These are phyloP conservation scores for Eupithecia subumbrata DNA, from an alignment of 2,888 invertebrate genomes.

Conservation along the genomic window DNA sequence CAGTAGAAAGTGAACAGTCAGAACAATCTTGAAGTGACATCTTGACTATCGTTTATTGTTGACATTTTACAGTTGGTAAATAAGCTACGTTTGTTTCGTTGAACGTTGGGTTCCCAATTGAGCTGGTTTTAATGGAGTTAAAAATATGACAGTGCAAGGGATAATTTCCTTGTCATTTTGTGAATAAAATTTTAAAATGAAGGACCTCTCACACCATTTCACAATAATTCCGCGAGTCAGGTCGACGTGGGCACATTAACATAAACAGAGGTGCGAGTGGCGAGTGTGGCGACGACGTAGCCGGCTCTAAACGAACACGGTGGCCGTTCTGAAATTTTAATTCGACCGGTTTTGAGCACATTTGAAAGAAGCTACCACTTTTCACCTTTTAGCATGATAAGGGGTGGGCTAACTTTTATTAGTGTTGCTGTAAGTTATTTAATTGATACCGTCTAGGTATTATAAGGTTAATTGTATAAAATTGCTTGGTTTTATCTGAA, in stretches of 20 bases:
- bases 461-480: neutral
- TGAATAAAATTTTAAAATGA: neutral
- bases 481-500: conserved; percentile 4
- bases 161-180: neutral
- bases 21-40: neutral
- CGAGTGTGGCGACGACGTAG: too few species aligned
- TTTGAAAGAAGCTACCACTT: conserved; percentile 17
- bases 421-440: conserved; percentile 1
- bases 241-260: neutral
- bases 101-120: neutral
- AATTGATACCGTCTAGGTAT: neutral
- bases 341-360: conserved; percentile 35
- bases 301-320: conserved; percentile 31
- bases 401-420: conserved; percentile 10
- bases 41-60: neutral
- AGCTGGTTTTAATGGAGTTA: neutral
- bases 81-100: neutral
- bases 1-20: neutral
- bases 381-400: conserved; percentile 17
- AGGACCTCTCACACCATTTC: neutral
- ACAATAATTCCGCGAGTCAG: conserved; percentile 1
- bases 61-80: neutral
- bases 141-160: neutral
- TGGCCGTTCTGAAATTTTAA: conserved; percentile 36
- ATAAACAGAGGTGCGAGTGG: conserved; percentile 16